phyloP scores from a whole-genome alignment of 2,888 invertebrate species.

The Thecophora atra region DNA sequence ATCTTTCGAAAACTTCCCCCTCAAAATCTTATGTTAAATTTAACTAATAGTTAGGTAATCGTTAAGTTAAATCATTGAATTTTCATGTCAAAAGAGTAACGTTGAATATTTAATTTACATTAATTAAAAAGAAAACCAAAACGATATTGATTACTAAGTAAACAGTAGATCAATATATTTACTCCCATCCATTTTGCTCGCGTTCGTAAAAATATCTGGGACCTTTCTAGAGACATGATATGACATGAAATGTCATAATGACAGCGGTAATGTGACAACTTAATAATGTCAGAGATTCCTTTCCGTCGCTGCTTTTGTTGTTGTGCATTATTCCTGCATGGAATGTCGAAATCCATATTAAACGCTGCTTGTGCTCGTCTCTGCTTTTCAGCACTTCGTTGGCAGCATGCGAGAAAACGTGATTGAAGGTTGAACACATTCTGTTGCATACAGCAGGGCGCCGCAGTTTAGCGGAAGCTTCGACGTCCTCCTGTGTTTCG shows the following conservation, averaged over 20 bases:
- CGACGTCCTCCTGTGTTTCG: background rate
- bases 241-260: conserved; percentile 6
- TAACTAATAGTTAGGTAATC: no score
- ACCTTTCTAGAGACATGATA: no score
- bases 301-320: background rate
- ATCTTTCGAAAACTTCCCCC: no score
- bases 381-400: background rate
- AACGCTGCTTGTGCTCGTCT: background rate
- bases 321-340: background rate
- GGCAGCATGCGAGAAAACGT: background rate
- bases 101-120: no score
- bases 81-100: no score
- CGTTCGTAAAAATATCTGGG: no score
- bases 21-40: no score
- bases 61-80: no score
- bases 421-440: background rate
- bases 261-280: conserved; percentile 16
- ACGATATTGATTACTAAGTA: no score
- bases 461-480: background rate
- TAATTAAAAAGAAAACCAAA: no score
- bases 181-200: no score
- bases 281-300: conserved; percentile 14
- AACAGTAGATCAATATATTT: no score
- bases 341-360: background rate
- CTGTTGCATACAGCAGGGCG: conserved; percentile 3